Percentiles rank a stretch among this genome's conserved stretches.
Evolutionary conservation across 2,888 invertebrate genomes (phyloP).

Genomic region (Tetragnatha montana): DNA sequence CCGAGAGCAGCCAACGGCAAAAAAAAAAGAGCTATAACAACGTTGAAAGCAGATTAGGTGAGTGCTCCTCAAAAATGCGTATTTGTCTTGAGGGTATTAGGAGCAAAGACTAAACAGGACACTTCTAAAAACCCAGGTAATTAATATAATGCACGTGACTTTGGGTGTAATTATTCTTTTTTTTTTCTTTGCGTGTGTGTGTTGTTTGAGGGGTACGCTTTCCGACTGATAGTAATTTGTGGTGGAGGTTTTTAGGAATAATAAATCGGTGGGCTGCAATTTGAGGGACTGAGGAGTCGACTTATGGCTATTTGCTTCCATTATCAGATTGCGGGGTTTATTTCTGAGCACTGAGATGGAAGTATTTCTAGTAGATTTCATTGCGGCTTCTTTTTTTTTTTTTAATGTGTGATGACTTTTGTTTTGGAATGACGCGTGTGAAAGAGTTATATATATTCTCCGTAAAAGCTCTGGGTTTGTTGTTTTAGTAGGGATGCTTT

Average conservation of each 20-base stretch:
- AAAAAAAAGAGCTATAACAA: neutral
- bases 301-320: neutral
- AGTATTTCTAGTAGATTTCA: neutral
- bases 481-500: too few relatives aligned
- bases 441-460: too few relatives aligned
- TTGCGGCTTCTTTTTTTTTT: too few relatives aligned
- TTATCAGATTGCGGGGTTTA: neutral
- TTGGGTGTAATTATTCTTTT: slow-evolving; percentile 10
- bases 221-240: neutral
- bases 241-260: neutral
- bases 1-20: neutral
- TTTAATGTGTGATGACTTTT: too few relatives aligned
- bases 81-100: slow-evolving; percentile 32
- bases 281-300: neutral
- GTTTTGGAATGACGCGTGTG: too few relatives aligned
- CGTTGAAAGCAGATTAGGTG: slow-evolving; percentile 29
- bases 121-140: slow-evolving; percentile 42
- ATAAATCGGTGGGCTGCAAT: slow-evolving; percentile 4
- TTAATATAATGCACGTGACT: slow-evolving; percentile 51
- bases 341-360: neutral
- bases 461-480: too few relatives aligned
- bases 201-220: slow-evolving; percentile 26
- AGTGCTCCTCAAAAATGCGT: slow-evolving; percentile 18
- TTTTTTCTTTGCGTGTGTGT: neutral
- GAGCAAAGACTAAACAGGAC: slow-evolving; percentile 11